A percentile compares a stretch with the other conserved stretches of the same genome.
phyloP scores from a whole-genome alignment of 2,797 vertebrate genomes.

The Chlorospingus flavigularis region DNA sequence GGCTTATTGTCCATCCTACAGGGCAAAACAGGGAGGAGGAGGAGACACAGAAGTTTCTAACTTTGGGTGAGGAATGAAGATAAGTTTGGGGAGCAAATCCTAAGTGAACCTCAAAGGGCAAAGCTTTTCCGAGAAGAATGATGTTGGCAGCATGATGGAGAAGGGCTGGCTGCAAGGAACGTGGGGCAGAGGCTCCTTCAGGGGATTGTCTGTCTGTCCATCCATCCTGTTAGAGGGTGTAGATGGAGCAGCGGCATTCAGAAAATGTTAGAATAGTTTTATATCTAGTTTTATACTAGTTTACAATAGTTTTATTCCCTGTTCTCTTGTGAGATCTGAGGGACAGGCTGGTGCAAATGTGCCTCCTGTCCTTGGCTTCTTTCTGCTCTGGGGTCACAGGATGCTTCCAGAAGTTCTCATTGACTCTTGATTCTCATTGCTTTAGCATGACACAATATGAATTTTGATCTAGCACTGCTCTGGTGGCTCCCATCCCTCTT shows the following conservation, averaged over 20 bases:
- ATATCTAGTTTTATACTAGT: not conserved
- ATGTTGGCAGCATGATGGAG: accelerated
- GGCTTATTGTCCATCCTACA: not conserved
- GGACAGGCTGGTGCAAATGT: not conserved
- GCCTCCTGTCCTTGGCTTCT: not conserved
- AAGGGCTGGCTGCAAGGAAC: not conserved
- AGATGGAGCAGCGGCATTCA: not conserved
- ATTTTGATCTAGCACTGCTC: not conserved
- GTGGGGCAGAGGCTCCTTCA: not conserved
- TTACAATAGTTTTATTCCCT: not conserved
- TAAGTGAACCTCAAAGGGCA: not conserved
- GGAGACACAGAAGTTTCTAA: not conserved
- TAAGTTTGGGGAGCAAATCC: not conserved
- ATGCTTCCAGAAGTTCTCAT: not conserved
- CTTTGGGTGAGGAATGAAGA: not conserved
- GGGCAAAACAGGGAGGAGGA: not conserved
- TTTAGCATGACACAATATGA: accelerated
- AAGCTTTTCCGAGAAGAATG: not conserved
- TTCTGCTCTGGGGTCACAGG: not conserved
- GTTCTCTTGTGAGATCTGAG: not conserved
- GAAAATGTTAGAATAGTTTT: not conserved
- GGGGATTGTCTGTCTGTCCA: accelerated
- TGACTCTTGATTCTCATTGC: not conserved
- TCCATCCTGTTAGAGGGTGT: accelerated
- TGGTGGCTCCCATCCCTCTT: not conserved